Base-by-base conservation (phyloP, 2,888 invertebrate species). In the Megaustenia siamemsis region DNA sequence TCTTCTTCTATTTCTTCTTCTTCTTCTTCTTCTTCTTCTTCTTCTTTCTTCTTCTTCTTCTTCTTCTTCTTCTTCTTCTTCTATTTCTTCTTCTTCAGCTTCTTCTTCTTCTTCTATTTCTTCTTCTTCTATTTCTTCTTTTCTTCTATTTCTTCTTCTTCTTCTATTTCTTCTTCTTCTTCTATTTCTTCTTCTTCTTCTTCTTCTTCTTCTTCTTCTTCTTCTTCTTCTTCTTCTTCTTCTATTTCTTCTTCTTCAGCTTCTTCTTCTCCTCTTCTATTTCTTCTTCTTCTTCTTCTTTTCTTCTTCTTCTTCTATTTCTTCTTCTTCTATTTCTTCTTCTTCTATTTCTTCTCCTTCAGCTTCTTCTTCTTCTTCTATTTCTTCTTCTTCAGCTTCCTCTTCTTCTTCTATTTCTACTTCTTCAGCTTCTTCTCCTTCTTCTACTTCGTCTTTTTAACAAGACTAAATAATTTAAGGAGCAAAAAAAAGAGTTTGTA, bases 1-100 rank as follows among this genome's bases (percentile, higher is more conserved):
- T 60, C 24, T 21, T n/a, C 24, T n/a, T 60, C 60, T 60, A 10
- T 60, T n/a, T 60, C 60, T 60, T n/a, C n/a, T n/a, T 60, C 60
- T 60, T n/a, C n/a, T n/a, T 60, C 12, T 60, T n/a, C n/a, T n/a
- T 60, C 60, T 60, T n/a, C n/a, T n/a, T 60, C 24, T 21, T n/a
- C 24, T 24, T 60, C 24, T 24, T n/a, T 60, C 60, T n/a, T 60
- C 60, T 60, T n/a, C n/a, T n/a, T 60, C 60, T 60, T n/a, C n/a
- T n/a, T 60, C 60, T 60, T n/a, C n/a, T n/a, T 60, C 60, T 60
- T n/a, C n/a, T n/a, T 60, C 60, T 60, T n/a, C n/a, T n/a, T 60
- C 60, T 60, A 15, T 21, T n/a, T 60, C 60, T 60, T n/a, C n/a
- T n/a, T 60, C 60, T 60, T n/a, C n/a, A 5, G 10, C 12, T 60